A percentile compares a stretch with the other conserved stretches of the same genome.
phyloP scores from a whole-genome alignment of 1,140 invertebrate genomes.

The Aphidius ervi region DNA sequence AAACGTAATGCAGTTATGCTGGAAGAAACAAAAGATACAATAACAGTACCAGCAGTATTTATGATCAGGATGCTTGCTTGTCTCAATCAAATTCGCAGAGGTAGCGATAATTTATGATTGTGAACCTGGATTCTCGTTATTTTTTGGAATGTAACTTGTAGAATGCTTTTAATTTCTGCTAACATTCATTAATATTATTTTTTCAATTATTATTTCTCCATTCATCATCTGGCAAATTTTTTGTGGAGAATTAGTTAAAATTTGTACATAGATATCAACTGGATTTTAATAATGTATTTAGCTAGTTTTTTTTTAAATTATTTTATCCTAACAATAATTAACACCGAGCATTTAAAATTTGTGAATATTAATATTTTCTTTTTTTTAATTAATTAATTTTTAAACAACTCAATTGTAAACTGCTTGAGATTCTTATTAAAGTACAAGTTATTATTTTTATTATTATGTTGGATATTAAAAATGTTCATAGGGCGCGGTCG shows the following conservation, averaged over 20 bases:
- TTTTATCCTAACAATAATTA: no score
- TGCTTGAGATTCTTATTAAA: background rate
- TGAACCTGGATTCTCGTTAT: conserved; percentile 10
- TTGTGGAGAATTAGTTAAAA: no score
- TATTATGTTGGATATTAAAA: conserved; percentile 14
- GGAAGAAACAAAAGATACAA: conserved; percentile 84
- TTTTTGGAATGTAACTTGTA: conserved; percentile 8
- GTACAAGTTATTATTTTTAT: conserved; percentile 1
- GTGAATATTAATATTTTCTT: no score
- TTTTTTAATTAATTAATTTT: no score
- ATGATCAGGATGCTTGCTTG: conserved; percentile 84
- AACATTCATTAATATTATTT: background rate
- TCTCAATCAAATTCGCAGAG: conserved; percentile 69
- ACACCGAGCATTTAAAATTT: no score
- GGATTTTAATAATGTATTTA: no score
- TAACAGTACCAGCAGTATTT: conserved; percentile 83
- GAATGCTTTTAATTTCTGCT: conserved; percentile 12
- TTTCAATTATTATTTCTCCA: background rate
- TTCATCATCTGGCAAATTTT: no score
- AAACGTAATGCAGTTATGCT: conserved; percentile 81
- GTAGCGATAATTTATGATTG: conserved; percentile 44
- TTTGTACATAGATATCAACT: no score
- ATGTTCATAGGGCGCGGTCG: conserved; percentile 42
- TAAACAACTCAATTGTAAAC: no score
- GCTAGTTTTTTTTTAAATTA: no score